phyloP scores from a whole-genome alignment of 2,797 vertebrate species.

The Neosilurus mollespiculum region DNA sequence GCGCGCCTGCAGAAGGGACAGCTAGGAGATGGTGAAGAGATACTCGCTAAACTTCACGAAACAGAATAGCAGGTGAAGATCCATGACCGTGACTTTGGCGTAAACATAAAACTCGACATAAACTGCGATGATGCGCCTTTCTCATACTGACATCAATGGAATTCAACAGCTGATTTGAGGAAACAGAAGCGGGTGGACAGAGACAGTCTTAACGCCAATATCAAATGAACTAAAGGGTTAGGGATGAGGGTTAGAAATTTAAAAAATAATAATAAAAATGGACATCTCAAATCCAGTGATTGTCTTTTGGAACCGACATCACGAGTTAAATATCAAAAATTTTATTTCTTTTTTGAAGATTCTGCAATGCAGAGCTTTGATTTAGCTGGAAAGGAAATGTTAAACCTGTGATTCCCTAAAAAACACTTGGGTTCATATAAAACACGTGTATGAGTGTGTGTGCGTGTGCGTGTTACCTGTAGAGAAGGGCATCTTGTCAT shows the following conservation, averaged over 20 bases:
- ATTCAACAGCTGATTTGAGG: background rate
- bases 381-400: background rate
- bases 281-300: background rate
- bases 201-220: background rate
- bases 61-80: no score
- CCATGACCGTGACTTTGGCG: no score
- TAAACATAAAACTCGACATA: no score
- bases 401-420: background rate
- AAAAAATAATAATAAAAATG: background rate
- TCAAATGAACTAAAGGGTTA: background rate
- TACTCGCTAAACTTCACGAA: no score
- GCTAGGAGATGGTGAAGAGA: no score
- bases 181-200: background rate
- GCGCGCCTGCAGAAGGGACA: no score
- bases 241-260: conserved; percentile 1
- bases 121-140: no score
- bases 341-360: no score
- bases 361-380: background rate
- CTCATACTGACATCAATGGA: background rate
- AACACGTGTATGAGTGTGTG: background rate
- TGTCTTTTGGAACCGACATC: background rate
- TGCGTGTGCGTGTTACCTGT: conserved; percentile 2
- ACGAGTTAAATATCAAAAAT: background rate
- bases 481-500: conserved; percentile 80
- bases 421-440: background rate